Base-by-base conservation (phyloP, 1,140 invertebrate species). In the Drosophila triauraria region DNA sequence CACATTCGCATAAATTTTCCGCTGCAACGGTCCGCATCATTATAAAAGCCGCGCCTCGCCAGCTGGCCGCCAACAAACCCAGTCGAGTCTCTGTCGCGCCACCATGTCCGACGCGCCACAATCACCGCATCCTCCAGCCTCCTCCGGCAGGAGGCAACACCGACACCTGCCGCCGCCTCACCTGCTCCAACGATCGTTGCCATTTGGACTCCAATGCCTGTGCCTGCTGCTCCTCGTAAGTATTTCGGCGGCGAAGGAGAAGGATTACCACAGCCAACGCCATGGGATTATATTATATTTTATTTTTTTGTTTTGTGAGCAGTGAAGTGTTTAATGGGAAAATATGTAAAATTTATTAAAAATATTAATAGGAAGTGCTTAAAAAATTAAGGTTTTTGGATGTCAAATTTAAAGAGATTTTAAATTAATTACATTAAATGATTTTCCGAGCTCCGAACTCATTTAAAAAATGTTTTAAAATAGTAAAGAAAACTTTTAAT, bases 1-100 rank as follows among this genome's bases (percentile, higher is more conserved):
- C 56, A 78, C 63, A 82, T 82, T 82, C 85, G 85, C 85, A 90
- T 90, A 90, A 85, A 90, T 91, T 91, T 87, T 91, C 80, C 87
- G 87, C 87, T 87, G 86, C 80, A 63, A 62, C 87, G 83, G 69
- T 42, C 43, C 50, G 74, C 69, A 67, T 78, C 61, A 85, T 91
- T 91, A 91, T 91, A 91, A 91, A 91, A 91, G 90, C 82, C 78
- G 53, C 81, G 48, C 56, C 54, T 71, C 48, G 50, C 70, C 71
- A 75, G 72, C 76, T 80, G 69, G 75, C 27, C 75, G 80, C 76
- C 76, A 83, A 90, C 90, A 91, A 91, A 86, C 75, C 75, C 72
- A 78, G 63, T 75, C 76, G 74, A 90, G 90, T 64, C 75, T 74
- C 80, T 62, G 75, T 51, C 81, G 88, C 88, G 84, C 69, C 81